phyloP scores from a whole-genome alignment of 2,888 invertebrate species.

The Melipona beecheii region DNA sequence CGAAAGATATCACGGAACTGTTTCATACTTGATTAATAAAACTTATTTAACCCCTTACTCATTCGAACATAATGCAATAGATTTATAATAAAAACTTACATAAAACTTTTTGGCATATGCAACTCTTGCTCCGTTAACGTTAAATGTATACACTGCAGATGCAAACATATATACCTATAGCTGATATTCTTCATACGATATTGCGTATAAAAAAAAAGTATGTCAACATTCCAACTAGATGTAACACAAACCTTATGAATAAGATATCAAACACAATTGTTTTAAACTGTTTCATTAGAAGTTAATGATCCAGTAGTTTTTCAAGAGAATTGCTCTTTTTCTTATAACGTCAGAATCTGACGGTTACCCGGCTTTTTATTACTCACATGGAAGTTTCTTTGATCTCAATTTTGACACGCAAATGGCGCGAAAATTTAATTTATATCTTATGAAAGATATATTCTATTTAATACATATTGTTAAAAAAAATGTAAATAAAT shows the following conservation, averaged over 20 bases:
- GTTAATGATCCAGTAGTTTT: background rate
- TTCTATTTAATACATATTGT: background rate
- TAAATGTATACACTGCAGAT: background rate
- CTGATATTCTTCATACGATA: constrained; percentile 35
- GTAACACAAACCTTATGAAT: constrained; percentile 43
- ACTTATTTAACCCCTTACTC: background rate
- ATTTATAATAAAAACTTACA: background rate
- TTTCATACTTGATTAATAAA: constrained; percentile 1
- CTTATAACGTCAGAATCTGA: constrained; percentile 29
- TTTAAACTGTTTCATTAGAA: background rate
- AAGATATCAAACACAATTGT: background rate
- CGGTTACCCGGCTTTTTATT: constrained; percentile 51
- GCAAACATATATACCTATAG: constrained; percentile 3
- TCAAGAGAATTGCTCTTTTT: background rate
- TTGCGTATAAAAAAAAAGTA: constrained; percentile 50
- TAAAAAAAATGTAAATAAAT: background rate
- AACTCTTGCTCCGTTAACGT: constrained; percentile 7
- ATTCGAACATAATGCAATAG: background rate
- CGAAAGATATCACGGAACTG: constrained; percentile 3
- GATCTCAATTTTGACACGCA: constrained; percentile 27
- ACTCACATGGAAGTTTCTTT: constrained; percentile 39
- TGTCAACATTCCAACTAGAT: constrained; percentile 39
- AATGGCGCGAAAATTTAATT: constrained; percentile 45
- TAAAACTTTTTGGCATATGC: background rate
- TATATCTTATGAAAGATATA: background rate